Base-by-base conservation (phyloP, 2,888 invertebrate species). In the Willowsia nigromaculata region DNA sequence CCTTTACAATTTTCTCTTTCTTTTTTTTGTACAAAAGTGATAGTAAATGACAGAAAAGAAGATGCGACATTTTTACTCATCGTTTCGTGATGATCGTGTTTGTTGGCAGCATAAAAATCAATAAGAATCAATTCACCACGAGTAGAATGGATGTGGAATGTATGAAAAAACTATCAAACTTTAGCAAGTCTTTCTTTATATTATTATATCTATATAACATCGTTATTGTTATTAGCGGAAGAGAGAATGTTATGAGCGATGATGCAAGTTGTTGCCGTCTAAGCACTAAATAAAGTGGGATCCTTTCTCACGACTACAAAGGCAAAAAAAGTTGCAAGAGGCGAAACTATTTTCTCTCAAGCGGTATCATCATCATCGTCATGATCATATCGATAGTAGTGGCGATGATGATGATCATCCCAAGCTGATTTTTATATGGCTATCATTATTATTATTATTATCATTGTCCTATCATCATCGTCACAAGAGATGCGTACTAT, bases 261-360 rank as follows among this genome's bases (percentile, higher is more conserved):
- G 71, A 71, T 71, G 71, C 71, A 43, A 43, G 71, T 71, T 43
- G 71, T 43, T 78, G 53, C 78, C 78, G 33, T 78, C 50, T 33
- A 50, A 53, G 78, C 53, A 53, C 78, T 78, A 78, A 78, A 78
- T 50, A 78, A 78, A 78, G 53, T 53, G 78, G 78, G 53, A 78
- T 50, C 30, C 78, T 78, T 78, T 53, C 68, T 18, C 33, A 37
- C 15, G n/a, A 68, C 7, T 50, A 30, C 50, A 47, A 76, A 71
- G n/a, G 71, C 40, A 71, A 37, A 9, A 33, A 43, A 71, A 71
- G 71, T 78, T 56, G 37, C 9, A 78, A 50, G 50, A 27, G 15
- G 18, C 25, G 76, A 50, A 76, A 40, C 71, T 71, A 71, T 43
- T 71, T 47, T 71, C 71, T 71, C 43, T 37, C 4, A 22, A 71